Evolutionary conservation across 2,797 vertebrate genomes (phyloP).

Genomic region (Anabas testudineus): DNA sequence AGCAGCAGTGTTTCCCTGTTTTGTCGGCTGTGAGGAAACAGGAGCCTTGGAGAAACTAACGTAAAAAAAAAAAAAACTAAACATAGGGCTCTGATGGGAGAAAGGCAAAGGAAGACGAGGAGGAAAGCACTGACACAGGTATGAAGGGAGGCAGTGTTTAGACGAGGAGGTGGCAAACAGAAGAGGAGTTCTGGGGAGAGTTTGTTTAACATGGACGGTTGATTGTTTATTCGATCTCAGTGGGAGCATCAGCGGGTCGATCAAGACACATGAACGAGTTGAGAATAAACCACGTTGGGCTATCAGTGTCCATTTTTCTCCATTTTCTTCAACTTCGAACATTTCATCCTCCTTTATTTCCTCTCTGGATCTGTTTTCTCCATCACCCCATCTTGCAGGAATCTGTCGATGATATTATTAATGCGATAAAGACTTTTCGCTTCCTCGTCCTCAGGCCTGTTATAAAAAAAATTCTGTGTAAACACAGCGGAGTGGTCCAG

Average conservation of each 20-base stretch:
- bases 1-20: slow-evolving; percentile 33
- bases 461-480: slow-evolving; percentile 72
- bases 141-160: slow-evolving; percentile 40
- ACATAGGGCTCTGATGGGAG: slow-evolving; percentile 23
- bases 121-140: slow-evolving; percentile 38
- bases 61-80: too few relatives aligned
- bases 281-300: slow-evolving; percentile 47
- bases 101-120: slow-evolving; percentile 3
- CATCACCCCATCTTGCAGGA: slow-evolving; percentile 58
- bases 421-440: slow-evolving; percentile 75
- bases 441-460: slow-evolving; percentile 68
- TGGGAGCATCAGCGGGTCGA: slow-evolving; percentile 44
- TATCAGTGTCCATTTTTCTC: too few relatives aligned
- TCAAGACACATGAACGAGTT: slow-evolving; percentile 28
- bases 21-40: slow-evolving; percentile 22
- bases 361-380: slow-evolving; percentile 69
- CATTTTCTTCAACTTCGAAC: slow-evolving; percentile 11
- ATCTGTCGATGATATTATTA: slow-evolving; percentile 71
- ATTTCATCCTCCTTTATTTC: slow-evolving; percentile 28
- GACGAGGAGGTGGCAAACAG: slow-evolving; percentile 15
- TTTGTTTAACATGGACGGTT: slow-evolving; percentile 42
- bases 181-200: not conserved
- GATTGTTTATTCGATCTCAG: slow-evolving; percentile 44
- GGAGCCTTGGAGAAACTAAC: slow-evolving; percentile 32
- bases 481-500: slow-evolving; percentile 68